phyloP scores from a whole-genome alignment of 2,797 vertebrate genomes.

The Alca torda region DNA sequence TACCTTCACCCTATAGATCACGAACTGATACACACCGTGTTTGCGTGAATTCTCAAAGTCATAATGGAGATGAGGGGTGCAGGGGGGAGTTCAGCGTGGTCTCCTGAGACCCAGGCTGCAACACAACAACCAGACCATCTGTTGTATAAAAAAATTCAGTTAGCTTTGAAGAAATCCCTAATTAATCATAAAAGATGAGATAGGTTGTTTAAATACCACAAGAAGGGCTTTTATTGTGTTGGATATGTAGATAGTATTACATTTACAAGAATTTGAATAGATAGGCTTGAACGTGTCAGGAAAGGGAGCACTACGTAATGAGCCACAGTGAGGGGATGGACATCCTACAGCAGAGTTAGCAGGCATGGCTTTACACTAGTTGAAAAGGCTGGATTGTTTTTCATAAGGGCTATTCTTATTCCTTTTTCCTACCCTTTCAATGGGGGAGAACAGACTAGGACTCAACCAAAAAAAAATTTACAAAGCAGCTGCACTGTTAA shows the following conservation, averaged over 20 bases:
- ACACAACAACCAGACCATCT: neutral
- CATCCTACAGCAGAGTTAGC: neutral
- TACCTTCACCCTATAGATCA: neutral
- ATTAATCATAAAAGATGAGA: neutral
- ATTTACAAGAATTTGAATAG: constrained; percentile 21
- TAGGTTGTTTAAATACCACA: neutral
- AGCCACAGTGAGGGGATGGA: neutral
- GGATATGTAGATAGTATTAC: neutral
- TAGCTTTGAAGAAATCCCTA: neutral
- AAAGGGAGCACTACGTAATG: neutral
- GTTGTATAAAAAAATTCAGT: neutral
- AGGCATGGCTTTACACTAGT: neutral
- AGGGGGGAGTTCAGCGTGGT: neutral
- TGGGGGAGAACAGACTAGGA: neutral
- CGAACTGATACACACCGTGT: neutral
- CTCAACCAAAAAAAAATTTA: neutral
- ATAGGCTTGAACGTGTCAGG: neutral
- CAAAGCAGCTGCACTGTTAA: neutral
- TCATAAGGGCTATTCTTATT: neutral
- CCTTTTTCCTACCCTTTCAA: neutral
- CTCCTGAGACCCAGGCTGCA: neutral
- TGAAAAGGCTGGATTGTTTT: neutral
- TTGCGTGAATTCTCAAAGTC: neutral
- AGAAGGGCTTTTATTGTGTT: neutral
- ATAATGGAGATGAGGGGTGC: neutral